Conservation (phyloP, 2,797 vertebrate species). For the Anguilla megastoma region DNA sequence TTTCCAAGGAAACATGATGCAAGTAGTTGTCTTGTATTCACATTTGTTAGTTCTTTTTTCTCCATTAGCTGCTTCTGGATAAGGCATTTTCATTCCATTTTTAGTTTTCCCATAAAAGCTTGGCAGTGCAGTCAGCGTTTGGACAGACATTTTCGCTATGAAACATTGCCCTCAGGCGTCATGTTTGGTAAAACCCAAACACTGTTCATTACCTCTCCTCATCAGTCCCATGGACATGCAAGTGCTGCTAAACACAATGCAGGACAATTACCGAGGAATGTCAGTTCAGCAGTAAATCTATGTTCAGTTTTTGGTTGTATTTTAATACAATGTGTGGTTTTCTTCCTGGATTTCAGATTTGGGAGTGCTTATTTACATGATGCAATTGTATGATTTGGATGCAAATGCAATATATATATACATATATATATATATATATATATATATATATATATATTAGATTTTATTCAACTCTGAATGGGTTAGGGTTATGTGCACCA, state of each 20-base stretch:
- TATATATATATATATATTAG: too few species aligned
- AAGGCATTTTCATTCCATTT: background rate
- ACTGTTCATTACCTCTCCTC: conserved; percentile 7
- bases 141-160: background rate
- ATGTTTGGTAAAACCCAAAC: conserved; percentile 12
- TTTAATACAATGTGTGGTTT: too few species aligned
- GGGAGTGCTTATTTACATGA: too few species aligned
- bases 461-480: background rate
- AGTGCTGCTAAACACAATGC: background rate
- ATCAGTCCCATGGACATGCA: background rate
- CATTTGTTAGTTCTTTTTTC: conserved; percentile 45
- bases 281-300: background rate
- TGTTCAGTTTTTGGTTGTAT: too few species aligned
- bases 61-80: conserved; percentile 14
- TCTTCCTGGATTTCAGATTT: too few species aligned
- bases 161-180: conserved; percentile 8
- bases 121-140: background rate
- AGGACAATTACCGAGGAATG: background rate
- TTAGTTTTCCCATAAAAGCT: background rate
- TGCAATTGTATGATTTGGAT: too few species aligned
- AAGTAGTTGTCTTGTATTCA: conserved; percentile 32
- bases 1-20: conserved; percentile 17
- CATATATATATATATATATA: too few species aligned
- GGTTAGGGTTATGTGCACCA: background rate
- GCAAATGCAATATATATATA: too few species aligned